Percentiles rank a stretch among this genome's conserved stretches.
Evolutionary conservation across 2,888 invertebrate species (phyloP).

Genomic region (Phaedon cochleariae): DNA sequence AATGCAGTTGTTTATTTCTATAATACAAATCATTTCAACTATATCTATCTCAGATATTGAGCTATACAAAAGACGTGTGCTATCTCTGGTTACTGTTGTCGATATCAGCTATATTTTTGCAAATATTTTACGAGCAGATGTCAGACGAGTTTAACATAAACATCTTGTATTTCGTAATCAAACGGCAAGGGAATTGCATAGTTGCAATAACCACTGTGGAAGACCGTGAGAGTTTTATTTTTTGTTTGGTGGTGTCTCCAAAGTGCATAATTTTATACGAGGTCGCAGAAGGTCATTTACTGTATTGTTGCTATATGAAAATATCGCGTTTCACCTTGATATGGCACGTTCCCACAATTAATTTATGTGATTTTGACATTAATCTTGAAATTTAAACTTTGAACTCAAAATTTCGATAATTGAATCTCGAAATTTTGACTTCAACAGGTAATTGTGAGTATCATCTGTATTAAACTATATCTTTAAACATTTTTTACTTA

Average conservation of each 20-base stretch:
- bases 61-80: slow-evolving; percentile 11
- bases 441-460: too few relatives aligned
- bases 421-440: too few relatives aligned
- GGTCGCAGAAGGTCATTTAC: background rate
- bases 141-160: slow-evolving; percentile 9
- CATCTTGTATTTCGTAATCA: slow-evolving; percentile 9
- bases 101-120: slow-evolving; percentile 20
- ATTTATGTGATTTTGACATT: too few relatives aligned
- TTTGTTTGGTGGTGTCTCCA: background rate
- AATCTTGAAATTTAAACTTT: too few relatives aligned
- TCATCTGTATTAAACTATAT: too few relatives aligned
- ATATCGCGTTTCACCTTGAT: too few relatives aligned
- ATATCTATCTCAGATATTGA: background rate
- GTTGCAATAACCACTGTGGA: slow-evolving; percentile 5
- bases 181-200: slow-evolving; percentile 10
- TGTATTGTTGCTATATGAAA: too few relatives aligned
- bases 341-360: too few relatives aligned
- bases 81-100: slow-evolving; percentile 18
- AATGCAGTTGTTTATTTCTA: background rate
- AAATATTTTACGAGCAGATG: slow-evolving; percentile 7
- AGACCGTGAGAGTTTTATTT: background rate
- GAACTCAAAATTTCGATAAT: too few relatives aligned
- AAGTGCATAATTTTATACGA: background rate
- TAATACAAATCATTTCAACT: background rate
- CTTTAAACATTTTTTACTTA: too few relatives aligned